Evolutionary conservation across 1,140 invertebrate genomes (phyloP).

Genomic region (Drosophila pectinifera): DNA sequence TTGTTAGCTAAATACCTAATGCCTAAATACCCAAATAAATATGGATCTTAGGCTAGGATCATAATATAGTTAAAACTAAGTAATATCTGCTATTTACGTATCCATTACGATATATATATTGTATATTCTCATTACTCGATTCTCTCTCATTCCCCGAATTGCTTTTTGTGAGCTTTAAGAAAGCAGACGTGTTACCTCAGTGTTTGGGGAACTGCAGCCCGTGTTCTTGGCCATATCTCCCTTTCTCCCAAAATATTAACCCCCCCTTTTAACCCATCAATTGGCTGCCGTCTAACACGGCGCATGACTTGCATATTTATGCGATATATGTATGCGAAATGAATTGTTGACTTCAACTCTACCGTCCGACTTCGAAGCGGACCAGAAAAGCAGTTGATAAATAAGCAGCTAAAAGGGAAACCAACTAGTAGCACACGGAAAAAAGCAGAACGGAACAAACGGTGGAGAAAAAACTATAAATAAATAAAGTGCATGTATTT

Average conservation of each 20-base stretch:
- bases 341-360: constrained; percentile 65
- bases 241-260: neutral
- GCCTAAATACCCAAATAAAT: no score
- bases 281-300: constrained; percentile 49
- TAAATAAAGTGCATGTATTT: constrained; percentile 71
- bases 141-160: neutral
- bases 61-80: neutral
- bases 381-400: constrained; percentile 33
- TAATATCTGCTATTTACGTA: neutral
- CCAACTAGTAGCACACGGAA: constrained; percentile 17
- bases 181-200: constrained; percentile 13
- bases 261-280: constrained; percentile 11
- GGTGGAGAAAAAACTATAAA: constrained; percentile 51
- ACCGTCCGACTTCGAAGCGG: constrained; percentile 20
- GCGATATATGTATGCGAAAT: constrained; percentile 71
- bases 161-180: constrained; percentile 2
- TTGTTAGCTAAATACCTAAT: no score
- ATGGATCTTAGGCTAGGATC: neutral
- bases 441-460: constrained; percentile 4
- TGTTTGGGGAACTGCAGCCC: constrained; percentile 24
- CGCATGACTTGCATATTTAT: constrained; percentile 76
- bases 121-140: neutral
- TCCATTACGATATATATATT: neutral
- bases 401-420: constrained; percentile 47
- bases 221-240: neutral